Base-by-base conservation (phyloP, 2,888 invertebrate genomes). In the Troglohyphantes excavatus region DNA sequence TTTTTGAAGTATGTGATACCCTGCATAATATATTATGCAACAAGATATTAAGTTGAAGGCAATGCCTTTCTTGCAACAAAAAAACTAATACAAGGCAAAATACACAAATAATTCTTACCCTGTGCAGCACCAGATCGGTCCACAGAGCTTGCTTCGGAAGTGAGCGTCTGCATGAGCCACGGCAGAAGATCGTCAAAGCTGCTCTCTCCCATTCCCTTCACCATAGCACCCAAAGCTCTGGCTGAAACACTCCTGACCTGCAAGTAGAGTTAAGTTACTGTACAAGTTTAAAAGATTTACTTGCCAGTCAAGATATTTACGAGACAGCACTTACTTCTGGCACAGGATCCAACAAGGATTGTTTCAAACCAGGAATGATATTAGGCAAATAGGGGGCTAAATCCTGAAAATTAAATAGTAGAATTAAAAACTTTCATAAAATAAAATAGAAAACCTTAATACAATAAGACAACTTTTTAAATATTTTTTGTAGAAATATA, bases 101-200 rank as follows among this genome's bases (percentile, higher is more conserved):
- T n/a, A n/a, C n/a, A n/a, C n/a, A n/a, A n/a, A n/a, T n/a, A n/a
- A n/a, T n/a, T n/a, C 67, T 67, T 68, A 91, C 93, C 98, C 94
- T 98, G 98, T 17, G 99, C 99, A 73, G 98, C 99, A 82, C 99
- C 99, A 27, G 97, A 97, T 92, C 94, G 95, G 94, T 99, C 98
- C 78, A 99, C 99, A 91, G 98, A 97, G 93, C 97, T 98, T 33
- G 96, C 95, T 94, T 99, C 98, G 0, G 98, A 98, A 2, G 98
- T 98, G 53, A 99, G 95, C 1, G 98, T 99, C 94, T 97, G 97
- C 98, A 99, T 99, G 90, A 99, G 95, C 99, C 99, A 99, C 21
- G 99, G 99, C 92, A 99, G 95, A 85, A 99, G 95, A 94, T 99
- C 98, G 93, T 98, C 98, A 94, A 98, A 98, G 93, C 97, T 97